These are phyloP conservation scores for Leptosomus discolor DNA, from an alignment of 2,113 vertebrate species.

Conservation along the genomic window DNA sequence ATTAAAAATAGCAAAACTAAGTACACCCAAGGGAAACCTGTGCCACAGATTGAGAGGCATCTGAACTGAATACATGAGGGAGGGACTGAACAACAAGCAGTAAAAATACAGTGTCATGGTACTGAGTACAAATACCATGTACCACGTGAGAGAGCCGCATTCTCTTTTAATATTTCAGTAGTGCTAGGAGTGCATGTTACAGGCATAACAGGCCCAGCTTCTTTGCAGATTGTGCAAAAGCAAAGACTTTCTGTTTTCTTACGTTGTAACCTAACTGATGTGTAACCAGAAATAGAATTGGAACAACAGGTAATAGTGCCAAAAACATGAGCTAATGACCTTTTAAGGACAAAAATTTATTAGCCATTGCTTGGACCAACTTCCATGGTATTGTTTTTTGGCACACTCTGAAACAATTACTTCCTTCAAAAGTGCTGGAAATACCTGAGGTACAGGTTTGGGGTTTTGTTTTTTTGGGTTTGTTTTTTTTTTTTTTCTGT, in stretches of 20 bases:
- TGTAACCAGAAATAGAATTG: not conserved
- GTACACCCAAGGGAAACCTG: not conserved
- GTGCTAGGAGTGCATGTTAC: not conserved
- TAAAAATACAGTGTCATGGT: rapidly evolving
- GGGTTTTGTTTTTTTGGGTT: too few species aligned
- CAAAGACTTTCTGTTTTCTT: not conserved
- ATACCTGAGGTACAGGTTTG: not conserved
- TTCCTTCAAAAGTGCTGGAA: not conserved
- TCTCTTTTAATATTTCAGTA: not conserved
- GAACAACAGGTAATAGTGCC: not conserved
- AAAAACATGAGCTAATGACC: not conserved
- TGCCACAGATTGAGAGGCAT: not conserved
- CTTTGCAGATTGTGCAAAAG: not conserved
- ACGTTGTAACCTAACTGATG: rapidly evolving
- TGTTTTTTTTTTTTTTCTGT: not conserved
- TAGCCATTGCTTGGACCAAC: not conserved
- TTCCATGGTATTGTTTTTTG: not conserved
- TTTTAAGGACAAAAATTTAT: not conserved
- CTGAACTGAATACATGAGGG: not conserved
- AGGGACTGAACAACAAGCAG: not conserved
- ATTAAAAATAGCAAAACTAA: not conserved
- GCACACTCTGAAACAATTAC: not conserved
- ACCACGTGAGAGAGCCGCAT: not conserved
- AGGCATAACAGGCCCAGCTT: not conserved
- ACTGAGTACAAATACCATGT: not conserved